Percentiles rank a stretch among this genome's conserved stretches.
Conservation (phyloP, 2,113 vertebrate genomes). For the Thermophis baileyi region DNA sequence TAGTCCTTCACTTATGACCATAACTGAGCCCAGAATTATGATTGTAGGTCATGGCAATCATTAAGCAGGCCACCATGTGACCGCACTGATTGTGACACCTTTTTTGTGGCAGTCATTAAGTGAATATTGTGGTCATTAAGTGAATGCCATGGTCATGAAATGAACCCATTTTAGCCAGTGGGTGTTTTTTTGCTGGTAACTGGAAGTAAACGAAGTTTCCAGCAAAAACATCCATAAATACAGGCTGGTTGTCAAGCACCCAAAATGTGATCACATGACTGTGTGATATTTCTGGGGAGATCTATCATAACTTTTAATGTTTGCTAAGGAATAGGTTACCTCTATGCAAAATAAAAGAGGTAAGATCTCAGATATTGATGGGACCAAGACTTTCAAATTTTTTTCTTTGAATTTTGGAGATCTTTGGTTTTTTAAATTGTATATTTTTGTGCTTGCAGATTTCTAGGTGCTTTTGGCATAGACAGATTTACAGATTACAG, state of each 20-base stretch:
- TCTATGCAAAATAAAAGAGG: not conserved
- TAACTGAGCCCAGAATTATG: not conserved
- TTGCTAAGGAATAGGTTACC: not conserved
- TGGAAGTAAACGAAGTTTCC: not conserved
- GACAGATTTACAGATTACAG: too few species aligned
- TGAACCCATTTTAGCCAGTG: not conserved
- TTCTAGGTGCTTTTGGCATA: not conserved
- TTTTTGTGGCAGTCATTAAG: not conserved
- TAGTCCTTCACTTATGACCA: not conserved
- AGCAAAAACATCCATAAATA: not conserved
- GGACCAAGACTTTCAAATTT: not conserved
- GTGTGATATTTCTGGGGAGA: not conserved
- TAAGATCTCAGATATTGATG: not conserved
- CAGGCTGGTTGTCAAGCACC: not conserved
- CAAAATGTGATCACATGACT: not conserved
- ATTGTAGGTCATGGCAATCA: not conserved
- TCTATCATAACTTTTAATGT: not conserved
- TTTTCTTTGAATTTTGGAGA: not conserved
- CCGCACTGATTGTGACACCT: not conserved
- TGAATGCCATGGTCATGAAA: not conserved
- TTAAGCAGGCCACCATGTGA: not conserved
- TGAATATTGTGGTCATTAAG: not conserved
- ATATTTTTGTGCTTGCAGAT: not conserved
- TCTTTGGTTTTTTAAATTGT: not conserved
- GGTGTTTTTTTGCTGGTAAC: not conserved